A percentile compares a stretch with the other conserved stretches of the same genome.
phyloP scores from a whole-genome alignment of 1,140 invertebrate species.

The Dermatophagoides farinae region DNA sequence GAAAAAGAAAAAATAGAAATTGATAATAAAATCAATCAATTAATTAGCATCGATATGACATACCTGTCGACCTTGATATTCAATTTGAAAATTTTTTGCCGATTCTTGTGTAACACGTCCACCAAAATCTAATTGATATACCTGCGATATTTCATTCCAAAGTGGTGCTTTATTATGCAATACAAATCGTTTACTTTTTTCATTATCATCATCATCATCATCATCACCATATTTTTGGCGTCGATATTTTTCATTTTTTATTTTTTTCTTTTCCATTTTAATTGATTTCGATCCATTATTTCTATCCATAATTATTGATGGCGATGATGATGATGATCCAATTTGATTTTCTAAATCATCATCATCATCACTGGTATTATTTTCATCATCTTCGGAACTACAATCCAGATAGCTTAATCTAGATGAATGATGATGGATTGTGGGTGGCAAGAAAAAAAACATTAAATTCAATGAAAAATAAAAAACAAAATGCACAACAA shows the following conservation, averaged over 20 bases:
- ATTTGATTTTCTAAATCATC: not conserved
- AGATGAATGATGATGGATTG: not conserved
- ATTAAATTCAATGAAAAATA: too few species aligned
- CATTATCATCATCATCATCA: conserved; percentile 6
- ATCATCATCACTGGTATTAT: conserved; percentile 13
- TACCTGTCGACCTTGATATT: conserved; percentile 89
- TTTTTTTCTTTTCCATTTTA: conserved; percentile 45
- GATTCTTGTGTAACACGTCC: conserved; percentile 96
- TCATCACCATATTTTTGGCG: not conserved
- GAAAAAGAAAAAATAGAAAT: not conserved
- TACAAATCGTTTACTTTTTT: conserved; percentile 45
- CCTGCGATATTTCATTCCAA: conserved; percentile 98
- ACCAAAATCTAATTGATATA: conserved; percentile 98
- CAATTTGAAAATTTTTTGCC: conserved; percentile 98
- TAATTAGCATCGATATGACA: not conserved
- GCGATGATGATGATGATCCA: not conserved
- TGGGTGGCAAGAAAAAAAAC: too few species aligned
- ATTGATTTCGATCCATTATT: conserved; percentile 51
- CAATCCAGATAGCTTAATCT: conserved; percentile 17
- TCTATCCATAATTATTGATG: conserved; percentile 56
- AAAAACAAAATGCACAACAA: too few species aligned
- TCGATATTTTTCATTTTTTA: not conserved
- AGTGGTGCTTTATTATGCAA: conserved; percentile 98
- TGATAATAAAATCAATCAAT: conserved; percentile 6
- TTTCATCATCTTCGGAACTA: conserved; percentile 56